Conservation (phyloP, 2,888 invertebrate genomes). For the Pandemis corylana region DNA sequence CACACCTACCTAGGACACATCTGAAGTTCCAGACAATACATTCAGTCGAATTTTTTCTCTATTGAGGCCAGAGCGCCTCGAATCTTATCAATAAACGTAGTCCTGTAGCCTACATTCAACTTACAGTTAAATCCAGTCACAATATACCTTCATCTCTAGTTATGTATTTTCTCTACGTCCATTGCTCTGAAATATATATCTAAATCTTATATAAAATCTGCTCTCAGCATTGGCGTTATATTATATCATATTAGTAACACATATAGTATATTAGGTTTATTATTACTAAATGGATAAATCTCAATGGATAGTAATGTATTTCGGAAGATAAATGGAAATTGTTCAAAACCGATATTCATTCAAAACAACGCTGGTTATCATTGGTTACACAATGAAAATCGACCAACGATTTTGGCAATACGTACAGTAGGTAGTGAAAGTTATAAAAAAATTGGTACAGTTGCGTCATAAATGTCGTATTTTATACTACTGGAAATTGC, state of each 20-base stretch:
- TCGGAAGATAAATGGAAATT: constrained; percentile 18
- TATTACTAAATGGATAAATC: constrained; percentile 12
- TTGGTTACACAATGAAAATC: constrained; percentile 6
- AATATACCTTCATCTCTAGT: constrained; percentile 55
- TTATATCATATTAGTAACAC: constrained; percentile 46
- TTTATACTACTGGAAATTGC: neutral
- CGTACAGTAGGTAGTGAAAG: neutral
- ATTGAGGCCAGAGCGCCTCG: constrained; percentile 14
- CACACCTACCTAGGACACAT: constrained; percentile 38
- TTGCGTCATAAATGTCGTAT: constrained; percentile 21
- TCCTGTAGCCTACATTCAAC: constrained; percentile 45
- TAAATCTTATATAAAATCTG: constrained; percentile 52
- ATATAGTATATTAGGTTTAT: constrained; percentile 38
- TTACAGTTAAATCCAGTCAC: constrained; percentile 62
- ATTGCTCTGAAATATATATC: constrained; percentile 46
- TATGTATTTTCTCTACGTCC: constrained; percentile 51
- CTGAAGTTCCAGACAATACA: constrained; percentile 40
- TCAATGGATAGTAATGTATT: constrained; percentile 23
- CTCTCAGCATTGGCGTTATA: constrained; percentile 59
- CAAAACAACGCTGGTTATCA: neutral
- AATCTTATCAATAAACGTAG: constrained; percentile 18
- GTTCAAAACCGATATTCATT: constrained; percentile 2
- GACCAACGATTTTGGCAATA: constrained; percentile 13
- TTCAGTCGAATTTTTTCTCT: constrained; percentile 40
- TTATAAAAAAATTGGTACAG: neutral